Base-by-base conservation (phyloP, 2,113 vertebrate species). In the Megaleporinus macrocephalus region DNA sequence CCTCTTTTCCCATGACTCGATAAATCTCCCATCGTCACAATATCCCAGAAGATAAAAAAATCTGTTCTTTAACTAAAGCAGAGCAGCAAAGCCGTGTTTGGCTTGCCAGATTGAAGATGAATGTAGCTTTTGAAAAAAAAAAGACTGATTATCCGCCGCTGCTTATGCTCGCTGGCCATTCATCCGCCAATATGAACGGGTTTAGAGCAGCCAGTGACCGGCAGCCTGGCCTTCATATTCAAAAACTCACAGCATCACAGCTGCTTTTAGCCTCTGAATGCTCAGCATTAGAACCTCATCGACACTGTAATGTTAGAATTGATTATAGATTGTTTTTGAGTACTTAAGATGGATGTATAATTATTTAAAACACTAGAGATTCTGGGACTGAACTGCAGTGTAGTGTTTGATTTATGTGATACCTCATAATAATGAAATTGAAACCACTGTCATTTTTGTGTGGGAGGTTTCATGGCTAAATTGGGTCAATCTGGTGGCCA, bases 11-110 rank as follows among this genome's bases (percentile, higher is more conserved):
- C 75, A 62, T 87, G 86, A 41, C 63, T 88, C 84, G 81, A 89
- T 92, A 91, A 92, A 87, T 80, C 89, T 80, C 89, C 84, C 83
- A 88, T 89, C 81, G 79, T 90, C 84, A 86, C 87, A 86, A 87
- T 86, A 90, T 88, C 85, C 88, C 30, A 53, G 16, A 70, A 49
- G 66, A 87, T 80, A 65, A 72, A 27, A 82, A 89, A 89, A 86
- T 85, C 87, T 84, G 84, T 85, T 88, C 84, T 71, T 89, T 87
- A 91, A 90, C 87, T 90, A 90, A 88, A 87, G 84, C 87, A 79
- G 76, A 14, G 76, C 79, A 79, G 87, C 79, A 85, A 73, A 87
- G 87, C 88, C 83, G 78, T 26, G 82, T 84, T 86, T 88, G 86
- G 75, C 84, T 79, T 72, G 73, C 36, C 80, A 87, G 88, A 91